phyloP scores from a whole-genome alignment of 1,140 invertebrate species.

The Drosophila gunungcola region DNA sequence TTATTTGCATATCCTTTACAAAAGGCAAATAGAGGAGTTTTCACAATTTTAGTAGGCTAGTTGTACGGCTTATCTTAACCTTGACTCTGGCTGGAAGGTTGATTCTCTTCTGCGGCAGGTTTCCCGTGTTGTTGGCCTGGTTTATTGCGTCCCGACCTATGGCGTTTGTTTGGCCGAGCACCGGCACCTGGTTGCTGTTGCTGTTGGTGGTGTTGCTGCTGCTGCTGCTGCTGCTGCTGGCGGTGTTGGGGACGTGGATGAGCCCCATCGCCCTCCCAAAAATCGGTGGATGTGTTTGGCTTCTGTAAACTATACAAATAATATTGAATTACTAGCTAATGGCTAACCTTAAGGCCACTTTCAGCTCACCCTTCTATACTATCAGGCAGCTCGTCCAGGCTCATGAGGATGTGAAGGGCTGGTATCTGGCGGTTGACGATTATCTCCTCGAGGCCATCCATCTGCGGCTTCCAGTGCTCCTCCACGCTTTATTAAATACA shows the following conservation, averaged over 20 bases:
- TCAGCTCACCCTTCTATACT: constrained; percentile 85
- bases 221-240: constrained; percentile 4
- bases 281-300: constrained; percentile 54
- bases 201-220: constrained; percentile 3
- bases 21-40: constrained; percentile 3
- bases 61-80: constrained; percentile 1
- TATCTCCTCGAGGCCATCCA: constrained; percentile 90
- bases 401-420: constrained; percentile 91
- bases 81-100: constrained; percentile 11
- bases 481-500: constrained; percentile 86
- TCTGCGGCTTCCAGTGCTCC: constrained; percentile 92
- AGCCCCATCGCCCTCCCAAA: constrained; percentile 39
- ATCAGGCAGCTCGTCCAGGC: constrained; percentile 86
- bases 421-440: constrained; percentile 90
- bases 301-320: constrained; percentile 47
- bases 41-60: not conserved
- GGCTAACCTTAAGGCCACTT: too few relatives aligned
- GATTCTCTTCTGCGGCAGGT: constrained; percentile 4
- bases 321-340: not conserved
- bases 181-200: constrained; percentile 4
- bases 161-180: constrained; percentile 38
- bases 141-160: constrained; percentile 30
- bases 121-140: constrained; percentile 15
- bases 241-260: constrained; percentile 1
- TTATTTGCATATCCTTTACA: constrained; percentile 44